Evolutionary conservation across 2,797 vertebrate species (phyloP).

Genomic region (Chaetodon trifasciatus): DNA sequence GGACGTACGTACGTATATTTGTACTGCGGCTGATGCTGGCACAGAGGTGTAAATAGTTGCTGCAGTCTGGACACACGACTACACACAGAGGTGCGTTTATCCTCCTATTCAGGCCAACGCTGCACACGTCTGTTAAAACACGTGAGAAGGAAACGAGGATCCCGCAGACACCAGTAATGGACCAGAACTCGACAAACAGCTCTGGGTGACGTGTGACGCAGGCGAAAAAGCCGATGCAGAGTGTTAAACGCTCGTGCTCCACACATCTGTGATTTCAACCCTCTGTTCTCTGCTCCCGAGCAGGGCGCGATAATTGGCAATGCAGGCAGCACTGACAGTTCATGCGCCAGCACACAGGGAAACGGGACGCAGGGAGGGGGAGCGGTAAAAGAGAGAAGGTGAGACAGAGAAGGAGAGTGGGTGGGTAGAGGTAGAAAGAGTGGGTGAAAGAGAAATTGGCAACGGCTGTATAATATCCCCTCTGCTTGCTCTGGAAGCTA

Average conservation of each 20-base stretch:
- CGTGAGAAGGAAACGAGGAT: slow-evolving; percentile 36
- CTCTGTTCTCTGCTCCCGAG: slow-evolving; percentile 63
- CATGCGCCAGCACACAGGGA: slow-evolving; percentile 57
- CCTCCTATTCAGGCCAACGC: not conserved
- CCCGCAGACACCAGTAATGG: slow-evolving; percentile 18
- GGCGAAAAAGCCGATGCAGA: slow-evolving; percentile 22
- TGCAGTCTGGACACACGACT: not conserved
- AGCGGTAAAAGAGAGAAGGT: slow-evolving; percentile 45
- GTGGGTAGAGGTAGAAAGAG: slow-evolving; percentile 31
- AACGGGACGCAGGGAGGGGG: slow-evolving; percentile 28
- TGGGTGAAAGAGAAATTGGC: slow-evolving; percentile 45
- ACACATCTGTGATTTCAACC: slow-evolving; percentile 57
- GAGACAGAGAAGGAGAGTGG: slow-evolving; percentile 40
- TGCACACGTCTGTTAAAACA: not conserved
- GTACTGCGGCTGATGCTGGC: no score
- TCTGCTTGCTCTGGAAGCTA: slow-evolving; percentile 22
- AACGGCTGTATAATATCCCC: slow-evolving; percentile 25
- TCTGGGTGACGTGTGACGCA: slow-evolving; percentile 26
- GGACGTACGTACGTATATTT: no score
- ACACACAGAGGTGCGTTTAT: not conserved
- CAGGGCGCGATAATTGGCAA: slow-evolving; percentile 68
- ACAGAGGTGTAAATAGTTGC: not conserved
- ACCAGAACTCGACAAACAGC: slow-evolving; percentile 36
- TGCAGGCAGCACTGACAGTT: slow-evolving; percentile 64
- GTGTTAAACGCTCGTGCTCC: slow-evolving; percentile 39